A percentile compares a stretch with the other conserved stretches of the same genome.
phyloP scores from a whole-genome alignment of 2,888 invertebrate species.

The Ypsolopha scabrella region DNA sequence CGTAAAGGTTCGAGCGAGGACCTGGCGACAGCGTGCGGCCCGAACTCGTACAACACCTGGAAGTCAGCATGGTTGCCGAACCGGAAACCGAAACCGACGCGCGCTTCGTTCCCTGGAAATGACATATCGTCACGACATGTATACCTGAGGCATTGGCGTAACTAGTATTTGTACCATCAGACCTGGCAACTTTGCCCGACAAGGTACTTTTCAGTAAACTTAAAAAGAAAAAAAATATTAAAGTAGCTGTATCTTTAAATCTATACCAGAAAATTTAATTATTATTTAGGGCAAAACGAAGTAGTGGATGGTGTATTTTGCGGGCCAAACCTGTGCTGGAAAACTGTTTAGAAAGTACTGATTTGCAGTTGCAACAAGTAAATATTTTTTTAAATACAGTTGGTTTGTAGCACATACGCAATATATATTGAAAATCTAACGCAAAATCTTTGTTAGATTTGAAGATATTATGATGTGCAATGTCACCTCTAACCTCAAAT shows the following conservation, averaged over 20 bases:
- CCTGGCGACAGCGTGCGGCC: constrained; percentile 78
- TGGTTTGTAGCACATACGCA: no score
- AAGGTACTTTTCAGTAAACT: not conserved
- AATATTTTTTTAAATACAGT: no score
- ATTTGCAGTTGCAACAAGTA: no score
- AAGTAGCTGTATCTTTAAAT: not conserved
- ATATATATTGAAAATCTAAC: no score
- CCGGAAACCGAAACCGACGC: constrained; percentile 81
- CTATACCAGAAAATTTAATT: not conserved
- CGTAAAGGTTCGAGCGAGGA: constrained; percentile 24
- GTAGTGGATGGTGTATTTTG: no score
- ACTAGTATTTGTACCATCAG: not conserved
- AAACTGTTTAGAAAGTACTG: no score
- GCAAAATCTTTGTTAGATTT: no score
- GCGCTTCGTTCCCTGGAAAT: constrained; percentile 78
- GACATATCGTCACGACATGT: not conserved
- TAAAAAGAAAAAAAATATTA: not conserved
- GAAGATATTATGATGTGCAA: no score
- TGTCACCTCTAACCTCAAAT: no score
- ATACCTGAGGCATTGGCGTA: not conserved
- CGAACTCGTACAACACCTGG: constrained; percentile 79
- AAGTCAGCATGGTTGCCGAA: constrained; percentile 85
- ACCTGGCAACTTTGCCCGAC: not conserved
- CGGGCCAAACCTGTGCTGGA: no score
- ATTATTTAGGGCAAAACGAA: not conserved